These are phyloP conservation scores for Brienomyrus brachyistius DNA, from an alignment of 2,113 vertebrate genomes.

Conservation along the genomic window DNA sequence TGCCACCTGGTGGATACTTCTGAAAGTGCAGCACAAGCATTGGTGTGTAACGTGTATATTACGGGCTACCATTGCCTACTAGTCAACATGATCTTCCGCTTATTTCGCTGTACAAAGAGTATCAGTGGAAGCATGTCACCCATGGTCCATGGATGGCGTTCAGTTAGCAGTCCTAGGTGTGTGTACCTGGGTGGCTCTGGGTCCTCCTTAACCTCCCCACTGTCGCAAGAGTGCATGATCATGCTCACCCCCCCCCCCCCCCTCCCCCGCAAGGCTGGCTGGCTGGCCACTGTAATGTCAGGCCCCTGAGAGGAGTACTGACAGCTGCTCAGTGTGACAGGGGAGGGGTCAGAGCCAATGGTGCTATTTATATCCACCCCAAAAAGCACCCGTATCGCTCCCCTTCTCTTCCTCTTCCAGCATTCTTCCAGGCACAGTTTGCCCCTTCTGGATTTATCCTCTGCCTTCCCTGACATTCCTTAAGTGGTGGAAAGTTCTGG, in stretches of 20 bases:
- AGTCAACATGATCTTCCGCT: not conserved
- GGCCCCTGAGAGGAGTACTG: slow-evolving; percentile 47
- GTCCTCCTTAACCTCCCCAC: not conserved
- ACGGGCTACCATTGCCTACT: not conserved
- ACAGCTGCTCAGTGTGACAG: slow-evolving; percentile 54
- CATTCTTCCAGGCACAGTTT: not conserved
- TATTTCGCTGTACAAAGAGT: not conserved
- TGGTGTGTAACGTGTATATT: not conserved
- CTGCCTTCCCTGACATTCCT: slow-evolving; percentile 3
- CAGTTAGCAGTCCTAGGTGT: not conserved
- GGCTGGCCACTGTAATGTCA: slow-evolving; percentile 26
- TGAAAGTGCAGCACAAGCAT: not conserved
- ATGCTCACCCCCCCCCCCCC: not conserved
- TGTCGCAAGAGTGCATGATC: not conserved
- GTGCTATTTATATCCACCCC: slow-evolving; percentile 56
- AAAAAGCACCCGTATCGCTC: slow-evolving; percentile 30
- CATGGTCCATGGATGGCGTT: not conserved
- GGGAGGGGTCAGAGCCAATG: not conserved
- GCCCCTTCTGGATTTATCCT: slow-evolving; percentile 31
- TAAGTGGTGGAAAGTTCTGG: slow-evolving; percentile 49
- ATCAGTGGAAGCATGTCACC: not conserved
- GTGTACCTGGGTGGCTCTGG: not conserved
- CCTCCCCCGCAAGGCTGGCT: not conserved
- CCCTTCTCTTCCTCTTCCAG: not conserved
- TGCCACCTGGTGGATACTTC: not conserved